A percentile compares a stretch with the other conserved stretches of the same genome.
phyloP scores from a whole-genome alignment of 2,113 vertebrate genomes.

The Pipra filicauda region DNA sequence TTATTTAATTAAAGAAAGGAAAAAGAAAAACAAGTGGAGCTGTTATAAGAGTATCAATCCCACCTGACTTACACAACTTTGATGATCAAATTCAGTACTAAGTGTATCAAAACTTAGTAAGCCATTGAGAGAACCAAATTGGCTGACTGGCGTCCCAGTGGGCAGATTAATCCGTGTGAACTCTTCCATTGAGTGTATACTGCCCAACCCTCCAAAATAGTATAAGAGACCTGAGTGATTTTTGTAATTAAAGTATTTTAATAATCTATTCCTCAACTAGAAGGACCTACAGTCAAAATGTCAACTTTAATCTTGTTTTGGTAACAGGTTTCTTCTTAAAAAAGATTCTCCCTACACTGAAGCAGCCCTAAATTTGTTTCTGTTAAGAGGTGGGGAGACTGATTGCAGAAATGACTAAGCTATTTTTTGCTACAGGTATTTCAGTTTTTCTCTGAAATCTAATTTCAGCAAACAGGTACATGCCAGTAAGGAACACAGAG shows the following conservation, averaged over 20 bases:
- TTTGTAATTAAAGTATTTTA: neutral
- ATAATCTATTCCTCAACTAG: neutral
- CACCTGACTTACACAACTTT: slow-evolving; percentile 2
- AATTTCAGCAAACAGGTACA: neutral
- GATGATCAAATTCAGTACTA: neutral
- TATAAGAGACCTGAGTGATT: neutral
- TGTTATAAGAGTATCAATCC: neutral
- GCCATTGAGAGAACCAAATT: neutral
- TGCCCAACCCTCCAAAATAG: neutral
- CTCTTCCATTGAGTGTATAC: neutral
- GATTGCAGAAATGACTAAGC: neutral
- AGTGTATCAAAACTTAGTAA: neutral
- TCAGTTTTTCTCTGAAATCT: neutral
- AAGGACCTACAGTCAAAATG: neutral
- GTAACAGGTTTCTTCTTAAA: neutral
- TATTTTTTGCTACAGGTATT: neutral
- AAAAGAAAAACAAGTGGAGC: neutral
- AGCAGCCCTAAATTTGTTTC: neutral
- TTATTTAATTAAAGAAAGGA: slow-evolving; percentile 38
- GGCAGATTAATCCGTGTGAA: neutral
- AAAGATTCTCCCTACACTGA: neutral
- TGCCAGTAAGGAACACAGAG: neutral
- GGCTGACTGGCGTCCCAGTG: neutral
- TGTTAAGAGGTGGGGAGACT: neutral
- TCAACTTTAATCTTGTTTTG: neutral